Evolutionary conservation across 1,140 invertebrate species (phyloP).

Genomic region (Lepidurus packardi): DNA sequence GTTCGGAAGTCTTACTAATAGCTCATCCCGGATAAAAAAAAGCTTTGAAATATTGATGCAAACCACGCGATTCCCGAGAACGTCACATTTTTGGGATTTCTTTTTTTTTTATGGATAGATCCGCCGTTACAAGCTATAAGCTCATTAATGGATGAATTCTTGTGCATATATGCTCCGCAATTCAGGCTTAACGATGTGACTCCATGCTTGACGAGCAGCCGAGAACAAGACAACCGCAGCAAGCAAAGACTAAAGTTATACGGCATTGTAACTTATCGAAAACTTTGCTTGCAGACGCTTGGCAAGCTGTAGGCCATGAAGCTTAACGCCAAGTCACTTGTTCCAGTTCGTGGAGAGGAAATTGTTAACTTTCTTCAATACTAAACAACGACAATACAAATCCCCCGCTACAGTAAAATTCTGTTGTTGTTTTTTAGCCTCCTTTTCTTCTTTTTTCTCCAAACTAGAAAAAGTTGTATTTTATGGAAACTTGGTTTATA

Average conservation of each 20-base stretch:
- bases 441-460: too few relatives aligned
- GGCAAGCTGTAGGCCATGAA: too few relatives aligned
- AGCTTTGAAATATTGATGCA: neutral
- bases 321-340: too few relatives aligned
- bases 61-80: neutral
- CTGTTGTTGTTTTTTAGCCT: too few relatives aligned
- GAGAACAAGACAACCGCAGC: conserved; percentile 11
- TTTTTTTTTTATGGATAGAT: neutral
- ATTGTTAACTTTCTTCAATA: too few relatives aligned
- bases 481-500: too few relatives aligned
- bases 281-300: neutral
- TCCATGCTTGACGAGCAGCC: neutral
- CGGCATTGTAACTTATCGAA: neutral
- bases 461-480: too few relatives aligned
- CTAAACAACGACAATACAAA: too few relatives aligned
- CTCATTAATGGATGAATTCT: neutral
- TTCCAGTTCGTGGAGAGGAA: too few relatives aligned
- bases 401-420: too few relatives aligned
- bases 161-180: neutral
- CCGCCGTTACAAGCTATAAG: neutral
- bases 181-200: neutral
- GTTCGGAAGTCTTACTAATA: neutral
- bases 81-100: neutral
- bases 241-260: neutral
- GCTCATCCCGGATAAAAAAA: neutral